Evolutionary conservation across 2,888 invertebrate species (phyloP).

Genomic region (Tiphia femorata): DNA sequence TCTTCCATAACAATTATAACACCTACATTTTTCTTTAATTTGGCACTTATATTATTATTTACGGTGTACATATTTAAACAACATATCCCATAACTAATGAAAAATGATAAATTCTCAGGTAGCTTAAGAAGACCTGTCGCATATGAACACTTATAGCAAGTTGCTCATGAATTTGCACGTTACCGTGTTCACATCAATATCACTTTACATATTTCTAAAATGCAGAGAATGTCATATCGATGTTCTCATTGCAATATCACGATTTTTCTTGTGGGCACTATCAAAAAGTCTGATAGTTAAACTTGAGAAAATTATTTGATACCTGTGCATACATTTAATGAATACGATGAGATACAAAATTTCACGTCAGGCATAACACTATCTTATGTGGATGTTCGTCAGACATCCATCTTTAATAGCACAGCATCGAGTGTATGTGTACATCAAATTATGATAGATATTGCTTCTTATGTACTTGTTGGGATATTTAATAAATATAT

Average conservation of each 20-base stretch:
- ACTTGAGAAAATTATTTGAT: too few species aligned
- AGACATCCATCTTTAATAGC: slow-evolving; percentile 4
- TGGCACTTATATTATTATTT: too few species aligned
- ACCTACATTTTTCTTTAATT: too few species aligned
- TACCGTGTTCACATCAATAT: neutral
- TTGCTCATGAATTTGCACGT: too few species aligned
- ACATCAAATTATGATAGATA: neutral
- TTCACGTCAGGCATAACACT: neutral
- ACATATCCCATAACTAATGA: too few species aligned
- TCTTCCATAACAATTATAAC: too few species aligned
- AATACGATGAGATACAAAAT: neutral
- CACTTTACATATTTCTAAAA: neutral
- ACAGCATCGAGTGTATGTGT: neutral
- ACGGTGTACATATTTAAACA: too few species aligned
- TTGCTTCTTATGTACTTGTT: slow-evolving; percentile 27
- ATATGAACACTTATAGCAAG: too few species aligned
- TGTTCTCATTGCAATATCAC: too few species aligned
- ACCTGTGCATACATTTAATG: neutral
- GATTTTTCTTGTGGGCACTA: too few species aligned
- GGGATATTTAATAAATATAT: slow-evolving; percentile 39
- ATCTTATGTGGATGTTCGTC: neutral
- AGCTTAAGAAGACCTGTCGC: too few species aligned
- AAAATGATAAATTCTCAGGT: neutral
- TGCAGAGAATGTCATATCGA: neutral
- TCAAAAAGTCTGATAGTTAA: too few species aligned